Conservation (phyloP, 2,113 vertebrate genomes). For the Mixornis gularis region DNA sequence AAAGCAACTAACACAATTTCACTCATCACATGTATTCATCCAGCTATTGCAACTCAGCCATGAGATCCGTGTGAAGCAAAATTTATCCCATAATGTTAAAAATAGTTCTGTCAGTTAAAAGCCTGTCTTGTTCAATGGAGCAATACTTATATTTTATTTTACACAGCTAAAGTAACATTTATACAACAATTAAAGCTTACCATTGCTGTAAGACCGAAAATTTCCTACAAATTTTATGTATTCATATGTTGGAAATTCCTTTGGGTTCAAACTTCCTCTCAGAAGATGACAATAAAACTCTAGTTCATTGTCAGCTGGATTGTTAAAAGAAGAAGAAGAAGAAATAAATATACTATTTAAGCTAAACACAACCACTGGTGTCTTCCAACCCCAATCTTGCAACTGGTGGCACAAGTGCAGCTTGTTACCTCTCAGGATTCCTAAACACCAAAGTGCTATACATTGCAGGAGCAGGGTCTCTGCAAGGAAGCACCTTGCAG, state of each 20-base stretch:
- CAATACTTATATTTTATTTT: constrained; percentile 32
- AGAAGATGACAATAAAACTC: constrained; percentile 86
- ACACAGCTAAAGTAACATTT: constrained; percentile 46
- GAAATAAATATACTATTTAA: constrained; percentile 49
- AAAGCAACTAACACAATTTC: background rate
- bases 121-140: constrained; percentile 5
- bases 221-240: constrained; percentile 84
- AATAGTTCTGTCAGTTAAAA: constrained; percentile 3
- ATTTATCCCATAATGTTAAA: background rate
- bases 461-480: background rate
- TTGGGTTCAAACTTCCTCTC: constrained; percentile 81
- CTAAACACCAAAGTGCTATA: background rate
- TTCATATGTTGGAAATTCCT: constrained; percentile 84
- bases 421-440: background rate
- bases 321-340: constrained; percentile 58
- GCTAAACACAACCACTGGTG: constrained; percentile 26
- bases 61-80: background rate
- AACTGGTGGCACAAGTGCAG: background rate
- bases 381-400: constrained; percentile 18
- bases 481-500: background rate
- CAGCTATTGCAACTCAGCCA: background rate
- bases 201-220: constrained; percentile 81
- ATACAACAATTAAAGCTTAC: constrained; percentile 72
- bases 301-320: constrained; percentile 78
- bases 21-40: background rate